Evolutionary conservation across 92 coral and sea anemone genomes (phyloP), one percentile per base, ranked within the genome.

Genomic region (Montipora capitata): DNA sequence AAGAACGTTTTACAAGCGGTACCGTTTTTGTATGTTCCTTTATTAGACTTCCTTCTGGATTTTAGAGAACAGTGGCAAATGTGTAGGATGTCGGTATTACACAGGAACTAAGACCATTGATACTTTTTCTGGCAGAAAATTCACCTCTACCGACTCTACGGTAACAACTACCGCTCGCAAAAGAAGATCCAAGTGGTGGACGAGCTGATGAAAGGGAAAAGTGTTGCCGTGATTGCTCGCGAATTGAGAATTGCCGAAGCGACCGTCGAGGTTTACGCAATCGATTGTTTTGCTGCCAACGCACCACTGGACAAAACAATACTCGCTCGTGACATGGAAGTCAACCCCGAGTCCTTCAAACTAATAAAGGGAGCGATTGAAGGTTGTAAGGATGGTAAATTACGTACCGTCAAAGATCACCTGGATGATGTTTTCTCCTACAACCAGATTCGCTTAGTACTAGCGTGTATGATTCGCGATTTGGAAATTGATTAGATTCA

Each of bases 161-260:
- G 80, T 20, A 76, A 76, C 40, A 76, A 76, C 44, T 15, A 17
- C 40, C 40, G 44, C 40, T 76, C n/a, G 49, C 65, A 20, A 16
- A 76, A 57, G 65, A 76, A 76, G 65, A 51, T 76, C 40, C 42
- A 57, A 51, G 80, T 49, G 40, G 80, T 57, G 40, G 63, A 51
- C 40, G 7, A 57, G 41, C 43, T 14, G 15, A 76, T 11, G 43
- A 20, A 51, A 51, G 80, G 80, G 18, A 76, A 76, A 76, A 39
- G 44, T 76, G 40, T 76, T 57, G 64, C 63, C 16, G 67, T 35
- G 80, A 76, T 76, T 76, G 40, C 80, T 51, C 18, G 65, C 80
- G 80, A 76, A 12, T 51, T 76, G 80, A 41, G 80, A 49, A 76
- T 76, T 57, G 80, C 80, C 27, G 67, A 45, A 17, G 80, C 80